A percentile compares a stretch with the other conserved stretches of the same genome.
Conservation (phyloP, 2,113 vertebrate species). For the Rhabdornis inornatus region DNA sequence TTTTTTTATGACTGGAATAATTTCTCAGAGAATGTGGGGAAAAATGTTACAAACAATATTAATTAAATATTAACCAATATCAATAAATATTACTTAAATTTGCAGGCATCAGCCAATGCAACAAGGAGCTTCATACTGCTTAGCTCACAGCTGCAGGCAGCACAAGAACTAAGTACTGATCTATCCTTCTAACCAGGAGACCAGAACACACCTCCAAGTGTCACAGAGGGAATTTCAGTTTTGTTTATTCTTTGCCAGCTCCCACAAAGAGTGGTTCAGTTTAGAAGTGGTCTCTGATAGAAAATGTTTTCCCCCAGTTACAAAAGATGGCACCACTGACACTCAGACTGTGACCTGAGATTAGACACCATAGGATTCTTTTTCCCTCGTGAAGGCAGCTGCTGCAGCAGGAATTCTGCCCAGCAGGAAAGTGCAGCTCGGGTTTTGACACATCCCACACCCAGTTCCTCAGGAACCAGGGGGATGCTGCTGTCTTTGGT, state of each 20-base stretch:
- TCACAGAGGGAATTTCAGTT: neutral
- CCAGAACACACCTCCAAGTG: neutral
- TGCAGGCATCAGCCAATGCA: neutral
- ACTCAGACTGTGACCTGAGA: neutral
- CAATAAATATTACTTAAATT: neutral
- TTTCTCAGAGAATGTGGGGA: neutral
- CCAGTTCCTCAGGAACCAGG: neutral
- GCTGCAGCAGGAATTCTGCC: neutral
- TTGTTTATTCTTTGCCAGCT: neutral
- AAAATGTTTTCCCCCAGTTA: neutral
- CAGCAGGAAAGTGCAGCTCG: neutral
- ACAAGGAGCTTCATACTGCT: neutral
- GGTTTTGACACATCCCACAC: neutral
- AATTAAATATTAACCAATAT: neutral
- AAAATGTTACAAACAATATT: neutral
- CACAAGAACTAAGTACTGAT: neutral
- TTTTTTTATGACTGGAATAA: neutral
- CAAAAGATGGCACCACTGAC: neutral
- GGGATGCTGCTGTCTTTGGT: neutral
- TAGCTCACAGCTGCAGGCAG: neutral
- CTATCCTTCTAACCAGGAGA: neutral
- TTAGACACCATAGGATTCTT: neutral
- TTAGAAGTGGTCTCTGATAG: neutral
- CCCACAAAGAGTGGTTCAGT: neutral
- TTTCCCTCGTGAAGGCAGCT: rapidly evolving